Evolutionary conservation across 2,797 vertebrate genomes (phyloP).

Genomic region (Brachyalestes nurse): DNA sequence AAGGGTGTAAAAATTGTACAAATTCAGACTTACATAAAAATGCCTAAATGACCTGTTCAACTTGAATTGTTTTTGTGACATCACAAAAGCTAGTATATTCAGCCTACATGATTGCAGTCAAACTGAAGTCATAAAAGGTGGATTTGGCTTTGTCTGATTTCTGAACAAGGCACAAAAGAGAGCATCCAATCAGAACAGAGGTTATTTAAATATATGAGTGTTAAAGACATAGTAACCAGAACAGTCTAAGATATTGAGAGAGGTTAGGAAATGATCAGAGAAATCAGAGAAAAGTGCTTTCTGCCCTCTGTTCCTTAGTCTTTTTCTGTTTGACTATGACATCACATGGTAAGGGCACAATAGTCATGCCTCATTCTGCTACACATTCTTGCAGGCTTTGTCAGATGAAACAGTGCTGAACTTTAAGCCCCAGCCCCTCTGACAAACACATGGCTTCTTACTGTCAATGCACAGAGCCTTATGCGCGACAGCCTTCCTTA

Average conservation of each 20-base stretch:
- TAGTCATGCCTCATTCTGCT: constrained; percentile 18
- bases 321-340: constrained; percentile 9
- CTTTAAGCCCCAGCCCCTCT: neutral
- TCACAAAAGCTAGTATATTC: too few species aligned
- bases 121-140: too few species aligned
- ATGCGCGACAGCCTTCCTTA: neutral
- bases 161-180: too few species aligned
- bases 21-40: too few species aligned
- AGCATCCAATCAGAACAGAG: too few species aligned
- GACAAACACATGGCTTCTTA: neutral
- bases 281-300: neutral
- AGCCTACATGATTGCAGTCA: too few species aligned
- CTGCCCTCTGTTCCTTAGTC: neutral
- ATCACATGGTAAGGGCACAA: constrained; percentile 18
- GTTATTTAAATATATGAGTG: neutral
- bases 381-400: constrained; percentile 10
- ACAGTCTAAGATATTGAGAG: too few species aligned
- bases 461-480: neutral
- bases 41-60: too few species aligned
- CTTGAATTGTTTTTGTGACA: too few species aligned
- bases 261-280: neutral
- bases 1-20: too few species aligned
- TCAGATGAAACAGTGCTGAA: constrained; percentile 6
- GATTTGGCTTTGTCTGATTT: too few species aligned
- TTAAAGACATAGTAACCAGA: neutral